Evolutionary conservation across 1,140 invertebrate genomes (phyloP).

Genomic region (Mactra quadrangularis): DNA sequence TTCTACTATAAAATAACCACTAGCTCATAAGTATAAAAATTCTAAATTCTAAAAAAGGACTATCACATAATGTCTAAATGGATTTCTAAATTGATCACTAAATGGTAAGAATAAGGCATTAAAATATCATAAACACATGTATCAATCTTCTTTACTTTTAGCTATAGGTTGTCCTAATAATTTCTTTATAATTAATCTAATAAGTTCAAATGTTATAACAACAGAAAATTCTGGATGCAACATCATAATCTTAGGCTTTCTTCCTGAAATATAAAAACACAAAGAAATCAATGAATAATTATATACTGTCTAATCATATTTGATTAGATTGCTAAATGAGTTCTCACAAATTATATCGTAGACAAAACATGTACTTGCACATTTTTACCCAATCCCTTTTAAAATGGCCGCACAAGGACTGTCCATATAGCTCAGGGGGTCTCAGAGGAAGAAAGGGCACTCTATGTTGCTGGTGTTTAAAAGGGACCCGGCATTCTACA

Average conservation of each 20-base stretch:
- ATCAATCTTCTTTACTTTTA: conserved; percentile 57
- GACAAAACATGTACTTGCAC: background rate
- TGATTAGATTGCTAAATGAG: background rate
- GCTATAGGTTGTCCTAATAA: conserved; percentile 50
- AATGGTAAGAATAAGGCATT: no score
- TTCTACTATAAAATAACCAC: no score
- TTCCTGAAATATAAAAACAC: conserved; percentile 69
- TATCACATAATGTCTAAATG: no score
- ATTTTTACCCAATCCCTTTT: background rate
- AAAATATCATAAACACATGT: no score
- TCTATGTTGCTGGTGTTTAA: no score
- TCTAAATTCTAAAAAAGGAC: no score
- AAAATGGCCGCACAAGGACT: background rate
- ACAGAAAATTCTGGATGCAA: conserved; percentile 77
- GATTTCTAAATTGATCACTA: no score
- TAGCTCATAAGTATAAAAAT: no score
- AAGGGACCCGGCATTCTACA: no score
- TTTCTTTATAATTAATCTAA: conserved; percentile 63
- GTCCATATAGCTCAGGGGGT: background rate
- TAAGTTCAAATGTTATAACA: conserved; percentile 75
- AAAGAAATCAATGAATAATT: background rate
- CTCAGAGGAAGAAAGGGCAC: background rate
- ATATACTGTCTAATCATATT: no score
- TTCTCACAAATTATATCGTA: background rate
- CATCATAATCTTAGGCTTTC: conserved; percentile 75